These are phyloP conservation scores for Elysia crispata DNA, from an alignment of 2,888 invertebrate species.

Conservation along the genomic window DNA sequence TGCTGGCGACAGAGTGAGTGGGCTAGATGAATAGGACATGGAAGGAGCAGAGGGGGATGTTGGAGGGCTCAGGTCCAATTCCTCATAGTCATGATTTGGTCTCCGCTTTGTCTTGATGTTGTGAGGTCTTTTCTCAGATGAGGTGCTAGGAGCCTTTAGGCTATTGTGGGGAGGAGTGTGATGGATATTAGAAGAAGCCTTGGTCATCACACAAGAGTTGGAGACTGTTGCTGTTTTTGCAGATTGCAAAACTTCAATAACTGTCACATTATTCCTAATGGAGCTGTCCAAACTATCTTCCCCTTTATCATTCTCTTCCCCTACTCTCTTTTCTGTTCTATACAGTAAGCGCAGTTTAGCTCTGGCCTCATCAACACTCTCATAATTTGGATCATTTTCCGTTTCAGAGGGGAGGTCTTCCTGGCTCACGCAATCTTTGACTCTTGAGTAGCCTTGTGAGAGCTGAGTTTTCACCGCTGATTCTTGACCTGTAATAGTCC, in stretches of 20 bases:
- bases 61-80: conserved; percentile 57
- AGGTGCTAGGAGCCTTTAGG: not conserved
- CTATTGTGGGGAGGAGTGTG: too few species aligned
- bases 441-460: conserved; percentile 63
- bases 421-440: conserved; percentile 58
- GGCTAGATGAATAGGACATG: not conserved
- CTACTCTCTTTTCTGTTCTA: too few species aligned
- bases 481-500: conserved; percentile 25
- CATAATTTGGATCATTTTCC: conserved; percentile 70
- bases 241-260: not conserved
- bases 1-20: not conserved
- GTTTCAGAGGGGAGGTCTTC: conserved; percentile 33
- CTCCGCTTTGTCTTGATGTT: conserved; percentile 50
- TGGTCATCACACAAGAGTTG: too few species aligned
- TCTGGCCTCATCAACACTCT: conserved; percentile 69
- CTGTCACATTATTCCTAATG: not conserved
- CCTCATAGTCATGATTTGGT: conserved; percentile 65
- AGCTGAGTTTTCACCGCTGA: conserved; percentile 51
- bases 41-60: conserved; percentile 52
- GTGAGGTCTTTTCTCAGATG: not conserved
- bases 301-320: too few species aligned
- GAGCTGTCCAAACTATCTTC: not conserved
- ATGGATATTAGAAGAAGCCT: too few species aligned
- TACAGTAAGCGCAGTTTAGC: conserved; percentile 51
- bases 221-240: not conserved